Conservation (phyloP, 2,888 invertebrate genomes). For the Erannis defoliaria region DNA sequence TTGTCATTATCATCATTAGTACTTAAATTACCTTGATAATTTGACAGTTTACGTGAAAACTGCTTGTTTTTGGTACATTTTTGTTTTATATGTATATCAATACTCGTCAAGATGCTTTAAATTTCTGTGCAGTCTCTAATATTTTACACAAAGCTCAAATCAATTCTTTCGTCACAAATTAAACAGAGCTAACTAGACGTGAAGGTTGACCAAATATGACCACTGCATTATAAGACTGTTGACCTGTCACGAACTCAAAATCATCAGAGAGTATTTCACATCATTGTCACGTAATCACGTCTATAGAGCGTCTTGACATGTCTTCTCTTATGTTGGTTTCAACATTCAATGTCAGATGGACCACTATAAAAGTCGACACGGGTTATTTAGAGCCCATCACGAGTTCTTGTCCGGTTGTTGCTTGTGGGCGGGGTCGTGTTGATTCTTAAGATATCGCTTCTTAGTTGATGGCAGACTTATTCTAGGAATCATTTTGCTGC, state of each 20-base stretch:
- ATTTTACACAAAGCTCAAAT: not conserved
- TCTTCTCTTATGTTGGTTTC: conserved; percentile 58
- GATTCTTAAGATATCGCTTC: conserved; percentile 71
- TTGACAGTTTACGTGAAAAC: no score
- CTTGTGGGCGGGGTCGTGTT: conserved; percentile 69
- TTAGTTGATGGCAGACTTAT: conserved; percentile 54
- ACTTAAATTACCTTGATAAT: no score
- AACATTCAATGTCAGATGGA: conserved; percentile 73
- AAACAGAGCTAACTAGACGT: conserved; percentile 20
- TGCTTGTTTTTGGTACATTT: no score
- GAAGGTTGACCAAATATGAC: conserved; percentile 21
- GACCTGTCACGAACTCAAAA: conserved; percentile 24
- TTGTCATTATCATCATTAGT: no score
- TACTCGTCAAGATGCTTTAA: no score
- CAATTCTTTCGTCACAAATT: conserved; percentile 17
- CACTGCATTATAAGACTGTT: conserved; percentile 15
- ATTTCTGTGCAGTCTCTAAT: not conserved
- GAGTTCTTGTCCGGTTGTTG: conserved; percentile 67
- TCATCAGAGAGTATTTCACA: conserved; percentile 29
- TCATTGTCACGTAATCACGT: conserved; percentile 60
- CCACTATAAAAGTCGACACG: conserved; percentile 70
- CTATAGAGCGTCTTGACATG: conserved; percentile 59
- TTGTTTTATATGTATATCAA: no score
- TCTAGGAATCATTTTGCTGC: conserved; percentile 41
- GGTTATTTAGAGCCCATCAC: conserved; percentile 75